Percentiles rank a stretch among this genome's conserved stretches.
phyloP scores from a whole-genome alignment of 2,888 invertebrate genomes.

The Drosophila neotestacea region DNA sequence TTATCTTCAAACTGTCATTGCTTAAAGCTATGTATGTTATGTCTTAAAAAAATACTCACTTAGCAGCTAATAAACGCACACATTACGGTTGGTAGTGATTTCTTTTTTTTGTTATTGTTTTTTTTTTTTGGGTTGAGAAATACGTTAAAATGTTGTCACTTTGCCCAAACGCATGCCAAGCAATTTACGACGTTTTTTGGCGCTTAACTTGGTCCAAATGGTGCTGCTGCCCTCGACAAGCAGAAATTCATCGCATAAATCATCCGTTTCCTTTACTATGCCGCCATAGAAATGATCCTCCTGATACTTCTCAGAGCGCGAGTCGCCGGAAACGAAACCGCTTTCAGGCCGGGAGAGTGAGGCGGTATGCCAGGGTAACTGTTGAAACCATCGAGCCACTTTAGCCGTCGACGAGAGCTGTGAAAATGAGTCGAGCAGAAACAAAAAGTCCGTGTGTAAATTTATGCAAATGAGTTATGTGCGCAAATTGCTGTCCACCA shows the following conservation, averaged over 20 bases:
- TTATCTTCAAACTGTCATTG: conserved; percentile 27
- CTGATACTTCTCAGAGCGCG: conserved; percentile 86
- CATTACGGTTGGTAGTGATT: conserved; percentile 55
- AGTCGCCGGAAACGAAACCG: conserved; percentile 90
- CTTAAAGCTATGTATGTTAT: conserved; percentile 35
- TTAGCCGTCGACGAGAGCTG: conserved; percentile 92
- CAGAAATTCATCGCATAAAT: conserved; percentile 87
- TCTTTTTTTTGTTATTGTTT: background rate
- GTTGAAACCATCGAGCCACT: conserved; percentile 93
- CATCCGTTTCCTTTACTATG: conserved; percentile 81
- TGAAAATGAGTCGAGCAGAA: conserved; percentile 58
- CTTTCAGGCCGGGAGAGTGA: conserved; percentile 91
- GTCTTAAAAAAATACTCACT: conserved; percentile 52
- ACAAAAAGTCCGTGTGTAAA: conserved; percentile 71
- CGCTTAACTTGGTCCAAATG: conserved; percentile 89
- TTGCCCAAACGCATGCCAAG: conserved; percentile 89
- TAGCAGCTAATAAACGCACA: conserved; percentile 80
- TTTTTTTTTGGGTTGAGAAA: background rate
- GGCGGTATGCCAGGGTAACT: conserved; percentile 86
- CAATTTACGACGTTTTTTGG: conserved; percentile 89
- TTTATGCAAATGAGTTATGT: conserved; percentile 81
- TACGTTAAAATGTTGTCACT: conserved; percentile 89
- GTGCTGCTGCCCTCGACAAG: conserved; percentile 89
- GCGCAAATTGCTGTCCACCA: conserved; percentile 75
- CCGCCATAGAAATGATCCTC: conserved; percentile 85